phyloP scores from a whole-genome alignment of 2,888 invertebrate genomes.

The Portevinia maculata region DNA sequence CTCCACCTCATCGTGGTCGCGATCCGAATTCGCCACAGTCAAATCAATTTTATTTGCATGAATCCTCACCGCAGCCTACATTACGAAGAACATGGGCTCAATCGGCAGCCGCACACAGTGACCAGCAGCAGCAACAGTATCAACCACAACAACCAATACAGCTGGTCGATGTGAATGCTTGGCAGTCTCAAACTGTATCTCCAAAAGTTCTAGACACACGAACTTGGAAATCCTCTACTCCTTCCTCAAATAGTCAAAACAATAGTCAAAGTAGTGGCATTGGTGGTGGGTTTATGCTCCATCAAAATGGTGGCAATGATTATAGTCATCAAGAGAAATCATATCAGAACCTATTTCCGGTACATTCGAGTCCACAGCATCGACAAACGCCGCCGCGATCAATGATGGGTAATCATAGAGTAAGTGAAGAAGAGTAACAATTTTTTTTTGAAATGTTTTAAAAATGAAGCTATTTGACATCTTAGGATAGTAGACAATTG shows the following conservation, averaged over 20 bases:
- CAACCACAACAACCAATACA: conserved; percentile 79
- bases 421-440: conserved; percentile 18
- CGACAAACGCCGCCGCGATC: conserved; percentile 85
- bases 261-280: conserved; percentile 75
- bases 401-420: conserved; percentile 69
- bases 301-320: conserved; percentile 88
- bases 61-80: conserved; percentile 84
- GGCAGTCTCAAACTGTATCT: conserved; percentile 80
- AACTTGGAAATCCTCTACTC: conserved; percentile 78
- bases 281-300: conserved; percentile 85
- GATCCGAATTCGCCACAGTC: conserved; percentile 81
- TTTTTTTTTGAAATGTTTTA: conserved; percentile 1
- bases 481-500: conserved; percentile 77
- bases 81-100: conserved; percentile 88
- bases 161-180: conserved; percentile 81
- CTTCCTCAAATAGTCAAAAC: conserved; percentile 77
- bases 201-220: conserved; percentile 80
- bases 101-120: conserved; percentile 81
- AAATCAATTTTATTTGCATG: conserved; percentile 90
- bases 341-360: conserved; percentile 81
- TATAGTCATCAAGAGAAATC: conserved; percentile 84
- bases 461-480: not conserved
- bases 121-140: conserved; percentile 78
- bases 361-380: conserved; percentile 87
- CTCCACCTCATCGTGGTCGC: conserved; percentile 77